These are phyloP conservation scores for Esox masquinongy DNA, from an alignment of 2,797 vertebrate genomes.

Conservation along the genomic window DNA sequence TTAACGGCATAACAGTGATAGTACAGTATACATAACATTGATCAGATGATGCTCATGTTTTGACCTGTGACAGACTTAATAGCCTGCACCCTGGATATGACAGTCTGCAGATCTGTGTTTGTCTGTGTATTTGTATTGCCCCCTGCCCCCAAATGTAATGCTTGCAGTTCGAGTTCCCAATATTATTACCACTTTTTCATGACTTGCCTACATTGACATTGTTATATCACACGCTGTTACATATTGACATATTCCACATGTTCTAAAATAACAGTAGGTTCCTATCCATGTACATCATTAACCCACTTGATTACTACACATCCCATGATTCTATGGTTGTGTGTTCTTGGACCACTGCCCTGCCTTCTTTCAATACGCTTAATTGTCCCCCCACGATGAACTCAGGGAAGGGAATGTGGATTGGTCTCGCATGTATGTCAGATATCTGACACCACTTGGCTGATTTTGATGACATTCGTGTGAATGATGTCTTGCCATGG, in stretches of 20 bases:
- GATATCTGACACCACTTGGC: too few relatives aligned
- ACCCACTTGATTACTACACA: not conserved
- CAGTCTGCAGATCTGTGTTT: not conserved
- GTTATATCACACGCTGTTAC: not conserved
- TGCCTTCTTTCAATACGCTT: too few relatives aligned
- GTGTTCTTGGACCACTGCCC: too few relatives aligned
- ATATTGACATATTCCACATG: not conserved
- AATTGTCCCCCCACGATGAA: too few relatives aligned
- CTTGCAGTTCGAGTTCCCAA: too few relatives aligned
- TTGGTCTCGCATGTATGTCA: too few relatives aligned
- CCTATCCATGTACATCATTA: not conserved
- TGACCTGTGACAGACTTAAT: not conserved
- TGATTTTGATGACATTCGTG: too few relatives aligned
- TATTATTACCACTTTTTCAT: not conserved
- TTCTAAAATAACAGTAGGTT: not conserved
- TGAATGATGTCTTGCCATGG: too few relatives aligned
- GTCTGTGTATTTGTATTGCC: not conserved
- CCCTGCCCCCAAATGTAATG: too few relatives aligned
- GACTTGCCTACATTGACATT: not conserved
- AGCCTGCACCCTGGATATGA: not conserved
- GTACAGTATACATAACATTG: not conserved
- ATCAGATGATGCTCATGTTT: slow-evolving; percentile 14
- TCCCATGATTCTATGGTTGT: too few relatives aligned
- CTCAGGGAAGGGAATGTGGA: too few relatives aligned
- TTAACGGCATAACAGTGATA: not conserved